Conservation (phyloP, 2,113 vertebrate species). For the Henicopernis longicauda region DNA sequence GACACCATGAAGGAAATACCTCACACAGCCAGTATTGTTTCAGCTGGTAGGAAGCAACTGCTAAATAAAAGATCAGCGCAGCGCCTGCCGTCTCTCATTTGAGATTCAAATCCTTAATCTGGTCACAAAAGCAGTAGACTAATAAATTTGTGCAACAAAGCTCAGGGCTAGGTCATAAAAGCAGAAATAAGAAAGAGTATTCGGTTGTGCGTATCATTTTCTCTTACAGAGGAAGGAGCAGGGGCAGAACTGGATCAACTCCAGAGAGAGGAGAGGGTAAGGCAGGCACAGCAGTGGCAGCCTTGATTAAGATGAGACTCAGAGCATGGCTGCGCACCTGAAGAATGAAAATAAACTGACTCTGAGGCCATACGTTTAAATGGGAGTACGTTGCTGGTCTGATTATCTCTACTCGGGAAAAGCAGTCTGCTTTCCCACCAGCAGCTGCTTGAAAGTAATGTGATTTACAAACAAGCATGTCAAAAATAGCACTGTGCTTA, state of each 20-base stretch:
- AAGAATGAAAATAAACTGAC: background rate
- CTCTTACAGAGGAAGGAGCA: background rate
- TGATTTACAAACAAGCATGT: background rate
- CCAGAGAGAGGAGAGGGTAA: background rate
- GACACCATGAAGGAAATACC: background rate
- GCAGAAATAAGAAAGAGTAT: background rate
- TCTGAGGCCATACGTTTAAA: background rate
- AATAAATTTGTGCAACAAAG: background rate
- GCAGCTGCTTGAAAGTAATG: background rate
- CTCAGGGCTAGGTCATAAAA: background rate
- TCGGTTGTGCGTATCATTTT: background rate
- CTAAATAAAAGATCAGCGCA: background rate
- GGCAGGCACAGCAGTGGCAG: background rate
- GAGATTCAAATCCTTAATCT: background rate
- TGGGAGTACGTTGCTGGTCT: background rate
- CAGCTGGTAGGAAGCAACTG: background rate
- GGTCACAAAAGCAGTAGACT: background rate
- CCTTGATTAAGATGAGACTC: background rate
- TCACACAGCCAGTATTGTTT: background rate
- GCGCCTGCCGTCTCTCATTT: rapidly evolving
- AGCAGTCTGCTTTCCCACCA: background rate
- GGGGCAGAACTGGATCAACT: background rate
- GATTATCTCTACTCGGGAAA: background rate
- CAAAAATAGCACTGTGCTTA: background rate
- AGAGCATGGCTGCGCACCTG: background rate